Conservation (phyloP, 2,113 vertebrate species). For the Athene cunicularia region DNA sequence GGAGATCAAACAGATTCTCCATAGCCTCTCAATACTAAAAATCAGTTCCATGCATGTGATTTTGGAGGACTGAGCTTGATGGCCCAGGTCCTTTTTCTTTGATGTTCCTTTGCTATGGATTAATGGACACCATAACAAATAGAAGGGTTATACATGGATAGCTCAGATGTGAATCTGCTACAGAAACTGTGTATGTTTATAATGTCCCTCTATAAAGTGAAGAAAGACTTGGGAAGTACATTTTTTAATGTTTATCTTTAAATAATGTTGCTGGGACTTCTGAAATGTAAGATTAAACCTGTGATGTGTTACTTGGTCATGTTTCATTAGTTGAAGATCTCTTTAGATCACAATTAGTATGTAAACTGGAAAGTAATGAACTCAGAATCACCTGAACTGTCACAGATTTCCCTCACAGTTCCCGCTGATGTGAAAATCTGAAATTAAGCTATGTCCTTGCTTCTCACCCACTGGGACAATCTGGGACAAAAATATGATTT, state of each 20-base stretch:
- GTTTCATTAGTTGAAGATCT: background rate
- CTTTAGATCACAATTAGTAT: background rate
- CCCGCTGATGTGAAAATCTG: background rate
- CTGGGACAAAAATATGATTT: fast-evolving
- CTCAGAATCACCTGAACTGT: background rate
- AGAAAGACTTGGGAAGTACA: background rate
- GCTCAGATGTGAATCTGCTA: background rate
- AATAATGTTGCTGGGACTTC: background rate
- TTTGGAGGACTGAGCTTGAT: background rate
- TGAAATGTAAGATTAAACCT: background rate
- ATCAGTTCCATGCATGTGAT: background rate
- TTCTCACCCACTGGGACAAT: background rate
- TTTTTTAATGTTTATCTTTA: background rate
- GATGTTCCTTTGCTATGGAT: background rate
- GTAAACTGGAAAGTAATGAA: background rate
- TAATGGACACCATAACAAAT: background rate
- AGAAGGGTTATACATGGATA: background rate
- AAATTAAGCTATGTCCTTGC: background rate
- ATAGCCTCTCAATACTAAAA: background rate
- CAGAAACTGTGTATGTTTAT: background rate
- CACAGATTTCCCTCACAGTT: background rate
- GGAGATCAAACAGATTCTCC: background rate
- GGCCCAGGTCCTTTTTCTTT: background rate
- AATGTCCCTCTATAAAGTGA: background rate
- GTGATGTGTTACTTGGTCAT: background rate